Conservation (phyloP, 2,888 invertebrate genomes). For the Caenorhabditis imperialis region DNA sequence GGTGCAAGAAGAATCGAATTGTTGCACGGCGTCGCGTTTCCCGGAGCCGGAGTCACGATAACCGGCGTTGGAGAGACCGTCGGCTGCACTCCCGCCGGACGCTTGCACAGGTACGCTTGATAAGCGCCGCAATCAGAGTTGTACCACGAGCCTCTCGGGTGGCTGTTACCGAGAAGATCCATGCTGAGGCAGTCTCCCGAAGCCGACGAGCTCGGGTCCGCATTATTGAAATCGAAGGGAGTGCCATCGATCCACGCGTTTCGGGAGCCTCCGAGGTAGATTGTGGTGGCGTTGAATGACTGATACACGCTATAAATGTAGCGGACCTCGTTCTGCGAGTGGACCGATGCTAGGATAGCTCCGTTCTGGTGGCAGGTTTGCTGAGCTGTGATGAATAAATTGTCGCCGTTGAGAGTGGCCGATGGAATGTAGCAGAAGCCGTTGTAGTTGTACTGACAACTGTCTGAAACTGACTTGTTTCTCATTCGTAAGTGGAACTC, state of each 20-base stretch:
- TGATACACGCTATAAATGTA: neutral
- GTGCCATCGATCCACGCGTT: conserved; percentile 11
- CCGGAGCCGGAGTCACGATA: conserved; percentile 7
- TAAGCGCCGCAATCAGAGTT: neutral
- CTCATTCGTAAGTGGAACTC: neutral
- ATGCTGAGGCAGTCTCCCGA: neutral
- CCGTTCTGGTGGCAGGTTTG: conserved; percentile 7
- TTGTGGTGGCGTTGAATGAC: neutral
- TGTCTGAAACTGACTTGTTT: too few relatives aligned
- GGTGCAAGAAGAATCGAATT: neutral
- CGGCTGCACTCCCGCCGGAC: neutral
- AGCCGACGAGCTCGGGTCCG: neutral
- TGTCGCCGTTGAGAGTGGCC: too few relatives aligned
- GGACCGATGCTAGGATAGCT: conserved; percentile 17
- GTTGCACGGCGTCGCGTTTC: conserved; percentile 4
- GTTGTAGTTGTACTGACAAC: conserved; percentile 19
- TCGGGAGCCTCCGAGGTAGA: too few relatives aligned
- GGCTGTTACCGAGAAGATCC: too few relatives aligned
- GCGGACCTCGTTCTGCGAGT: conserved; percentile 15
- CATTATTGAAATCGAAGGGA: conserved; percentile 1
- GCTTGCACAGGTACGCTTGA: conserved; percentile 4
- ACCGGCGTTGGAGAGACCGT: neutral
- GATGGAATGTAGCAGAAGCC: conserved; percentile 17
- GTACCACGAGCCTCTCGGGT: conserved; percentile 1
- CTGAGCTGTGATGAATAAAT: neutral